Base-by-base conservation (phyloP, 2,888 invertebrate genomes). In the Drosophila niveifrons region DNA sequence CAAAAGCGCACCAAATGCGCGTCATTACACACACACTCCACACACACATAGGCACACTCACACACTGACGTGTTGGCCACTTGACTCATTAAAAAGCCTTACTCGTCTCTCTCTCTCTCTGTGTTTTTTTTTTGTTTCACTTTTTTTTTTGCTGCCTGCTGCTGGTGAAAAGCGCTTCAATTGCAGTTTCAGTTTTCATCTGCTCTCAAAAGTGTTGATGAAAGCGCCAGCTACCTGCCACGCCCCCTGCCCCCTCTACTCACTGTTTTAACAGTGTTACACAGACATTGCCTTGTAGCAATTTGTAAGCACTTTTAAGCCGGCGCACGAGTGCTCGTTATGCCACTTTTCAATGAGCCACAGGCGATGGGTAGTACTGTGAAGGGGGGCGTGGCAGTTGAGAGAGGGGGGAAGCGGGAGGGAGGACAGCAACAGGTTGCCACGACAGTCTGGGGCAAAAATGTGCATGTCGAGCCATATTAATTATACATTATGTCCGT, bases 291-390 rank as follows among this genome's bases (percentile, higher is more conserved):
- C 78, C 88, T 62, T 84, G 90, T 89, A 73, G 90, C 83, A 88
- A 84, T 84, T 84, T 84, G 83, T 89, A 89, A 84, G 83, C 90
- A 77, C 83, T 84, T 84, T 84, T 89, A 89, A 84, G 83, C 83
- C 90, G 82, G 70, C 68, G 68, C 86, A 82, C 66, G 86, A 84
- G 83, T 79, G 76, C 90, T 88, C 82, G 90, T 84, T 84, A 84
- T 85, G 88, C 90, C 83, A 84, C 88, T 84, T 89, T 82, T 89
- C 73, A 89, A 79, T 82, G 86, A 68, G 64, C 52, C 59, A 52
- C 7, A 31, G 13, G 0, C 31, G 28, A 29, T 13, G 10, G 29
- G 8, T 23, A 23, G 23, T 6, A 23, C 23, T 23, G 1, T 0
- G 13, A 1, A 3, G 9, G 17, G 6, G 17, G 41, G 28, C 10